Evolutionary conservation across 2,888 invertebrate species (phyloP).

Genomic region (Choristoneura rosaceana): DNA sequence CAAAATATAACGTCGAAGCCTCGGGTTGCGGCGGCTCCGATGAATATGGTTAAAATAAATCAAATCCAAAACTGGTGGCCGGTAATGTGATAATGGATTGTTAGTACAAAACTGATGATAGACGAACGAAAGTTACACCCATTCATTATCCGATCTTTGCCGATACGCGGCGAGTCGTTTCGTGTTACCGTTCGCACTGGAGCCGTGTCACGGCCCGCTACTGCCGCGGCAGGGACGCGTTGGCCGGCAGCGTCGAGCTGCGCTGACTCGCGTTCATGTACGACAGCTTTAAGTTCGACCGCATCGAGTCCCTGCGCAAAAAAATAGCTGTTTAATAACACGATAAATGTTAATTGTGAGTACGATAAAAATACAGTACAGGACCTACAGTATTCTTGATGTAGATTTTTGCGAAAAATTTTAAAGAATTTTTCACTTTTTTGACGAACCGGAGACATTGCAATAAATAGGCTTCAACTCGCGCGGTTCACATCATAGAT

Average conservation of each 20-base stretch:
- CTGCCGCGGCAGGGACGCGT: constrained; percentile 90
- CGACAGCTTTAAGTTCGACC: constrained; percentile 90
- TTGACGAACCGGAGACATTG: no score
- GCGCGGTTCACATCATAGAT: no score
- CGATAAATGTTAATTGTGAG: no score
- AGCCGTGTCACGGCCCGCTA: constrained; percentile 52
- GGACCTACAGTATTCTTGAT: no score
- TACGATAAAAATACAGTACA: no score
- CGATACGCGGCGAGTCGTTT: not conserved
- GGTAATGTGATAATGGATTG: constrained; percentile 26
- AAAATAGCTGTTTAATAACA: not conserved
- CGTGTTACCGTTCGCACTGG: not conserved
- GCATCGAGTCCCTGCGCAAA: constrained; percentile 89
- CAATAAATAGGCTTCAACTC: no score
- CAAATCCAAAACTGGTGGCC: constrained; percentile 22
- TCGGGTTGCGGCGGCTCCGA: not conserved
- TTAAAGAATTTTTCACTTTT: no score
- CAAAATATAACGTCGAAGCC: constrained; percentile 28
- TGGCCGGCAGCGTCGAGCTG: constrained; percentile 95
- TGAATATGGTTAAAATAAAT: constrained; percentile 11
- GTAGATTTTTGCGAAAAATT: no score
- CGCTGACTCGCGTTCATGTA: constrained; percentile 90
- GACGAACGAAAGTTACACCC: constrained; percentile 26
- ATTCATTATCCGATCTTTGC: constrained; percentile 17
- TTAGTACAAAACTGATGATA: constrained; percentile 41